A percentile compares a stretch with the other conserved stretches of the same genome.
Conservation (phyloP, 2,888 invertebrate species). For the Erebia epiphron region DNA sequence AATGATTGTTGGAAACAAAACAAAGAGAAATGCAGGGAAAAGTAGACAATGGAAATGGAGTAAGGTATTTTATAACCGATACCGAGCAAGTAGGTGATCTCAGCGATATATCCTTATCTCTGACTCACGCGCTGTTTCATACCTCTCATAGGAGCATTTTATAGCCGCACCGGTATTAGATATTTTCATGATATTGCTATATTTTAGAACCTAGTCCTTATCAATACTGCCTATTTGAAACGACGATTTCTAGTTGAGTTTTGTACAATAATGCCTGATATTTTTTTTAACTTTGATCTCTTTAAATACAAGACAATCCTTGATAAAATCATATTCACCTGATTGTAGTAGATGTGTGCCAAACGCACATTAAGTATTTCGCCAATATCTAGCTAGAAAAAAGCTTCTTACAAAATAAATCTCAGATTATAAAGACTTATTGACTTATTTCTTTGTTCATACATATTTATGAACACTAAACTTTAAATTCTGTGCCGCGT, state of each 20-base stretch:
- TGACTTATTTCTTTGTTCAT: no score
- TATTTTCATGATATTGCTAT: conserved; percentile 9
- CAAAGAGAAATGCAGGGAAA: conserved; percentile 3
- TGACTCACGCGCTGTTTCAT: conserved; percentile 55
- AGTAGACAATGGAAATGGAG: neutral
- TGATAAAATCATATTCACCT: no score
- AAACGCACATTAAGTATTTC: no score
- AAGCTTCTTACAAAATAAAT: no score
- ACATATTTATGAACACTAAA: no score
- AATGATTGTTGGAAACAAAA: neutral
- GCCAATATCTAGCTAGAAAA: no score
- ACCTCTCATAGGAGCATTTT: conserved; percentile 6
- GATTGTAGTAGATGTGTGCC: no score
- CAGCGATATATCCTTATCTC: conserved; percentile 68
- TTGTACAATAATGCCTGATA: neutral
- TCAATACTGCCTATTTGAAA: neutral
- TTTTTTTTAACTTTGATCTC: no score
- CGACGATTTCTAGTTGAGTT: neutral
- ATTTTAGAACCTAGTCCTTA: neutral
- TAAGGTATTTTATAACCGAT: conserved; percentile 8
- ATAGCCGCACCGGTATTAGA: neutral
- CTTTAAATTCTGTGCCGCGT: no score
- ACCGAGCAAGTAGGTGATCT: conserved; percentile 53
- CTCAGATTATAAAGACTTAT: no score
- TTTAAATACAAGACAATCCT: no score